Evolutionary conservation across 2,113 vertebrate genomes (phyloP), one percentile per base, ranked within the genome.

Genomic region (Laticauda colubrina): DNA sequence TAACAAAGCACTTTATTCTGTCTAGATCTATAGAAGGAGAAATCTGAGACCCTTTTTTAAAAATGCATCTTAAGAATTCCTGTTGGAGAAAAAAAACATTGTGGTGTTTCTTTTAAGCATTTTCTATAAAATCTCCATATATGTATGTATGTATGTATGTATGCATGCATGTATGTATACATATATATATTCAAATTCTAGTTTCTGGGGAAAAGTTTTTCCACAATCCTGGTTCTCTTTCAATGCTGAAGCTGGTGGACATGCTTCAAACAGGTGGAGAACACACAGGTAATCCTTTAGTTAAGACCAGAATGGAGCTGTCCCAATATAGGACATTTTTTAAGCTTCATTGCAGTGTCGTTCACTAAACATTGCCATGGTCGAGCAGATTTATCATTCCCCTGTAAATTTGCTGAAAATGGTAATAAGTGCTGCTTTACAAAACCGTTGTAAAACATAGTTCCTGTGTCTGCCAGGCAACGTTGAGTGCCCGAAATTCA

Each of bases 1-100:
- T 81, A 98, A 98, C 0, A 55, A 98, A 98, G 97, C 97, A 98
- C 98, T 98, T 98, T 98, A 98, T 98, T 98, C 97, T 98, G 96
- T 97, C 97, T 96, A 96, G 97, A 96, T 87, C 94, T 95, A 96
- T 91, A 91, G 94, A 92, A 91, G 89, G 1, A 92, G 92, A 94
- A 94, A 91, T 51, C 85, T 39, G 92, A 95, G 94, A 95, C 95
- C 92, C 95, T 94, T 51, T 51, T 61, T 57, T 29, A 10, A 29
- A 24, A 55, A 26, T 7, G 92, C 89, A 0, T 95, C 94, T 89
- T 91, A 57, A 95, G 92, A 94, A 43, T 94, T 93, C 93, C 93
- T 95, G 93, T 96, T 96, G 96, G 54, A 53, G 51, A 7, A 94
- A 95, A 95, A 93, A 92, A 95, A 96, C 96, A 96, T 91, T 94